Evolutionary conservation across 2,113 vertebrate species (phyloP), one percentile per base, ranked within the genome.

Genomic region (Paratilapia polleni): DNA sequence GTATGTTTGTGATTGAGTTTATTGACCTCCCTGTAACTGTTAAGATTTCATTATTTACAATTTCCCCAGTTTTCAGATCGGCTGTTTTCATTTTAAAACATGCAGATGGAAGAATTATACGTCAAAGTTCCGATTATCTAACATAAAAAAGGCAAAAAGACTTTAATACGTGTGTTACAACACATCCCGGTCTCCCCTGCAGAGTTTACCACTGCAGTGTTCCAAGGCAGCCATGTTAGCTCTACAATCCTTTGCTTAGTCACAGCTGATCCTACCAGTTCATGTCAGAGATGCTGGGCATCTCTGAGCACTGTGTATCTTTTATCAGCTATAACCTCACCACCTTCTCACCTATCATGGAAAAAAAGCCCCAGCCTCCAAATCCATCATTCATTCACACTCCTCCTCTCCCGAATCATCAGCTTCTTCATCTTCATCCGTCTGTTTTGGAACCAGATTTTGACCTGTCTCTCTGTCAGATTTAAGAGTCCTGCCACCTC

Each of bases 361-460:
- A 26, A 7, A 34, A 28, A 11, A 77, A 59, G 8, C 31, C 49
- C 22, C 34, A 22, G 49, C 57, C 22, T 61, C n/a, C 49, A 68
- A 58, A 52, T 80, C 57, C 68, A 84, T 91, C 88, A 94, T 70
- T 94, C 92, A 56, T 92, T 91, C 8, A 91, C 14, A 62, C 85
- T 77, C 89, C 94, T 93, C 85, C 93, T 93, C 47, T 95, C 94
- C 52, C 94, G 87, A 82, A 91, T 94, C 94, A 95, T 95, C 85
- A 95, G 87, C 87, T 95, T 95, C 87, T 95, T 95, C 94, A 95
- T 95, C 87, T 95, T 95, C 94, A 95, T 95, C 62, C 94, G 77
- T 52, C 94, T 84, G 92, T 95, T 95, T 90, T 95, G 94, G 90
- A 95, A 95, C 94, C 94, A 95, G 89, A 95, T 95, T 62, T 95